A percentile compares a stretch with the other conserved stretches of the same genome.
Conservation (phyloP, 2,113 vertebrate species). For the Climacteris rufus region DNA sequence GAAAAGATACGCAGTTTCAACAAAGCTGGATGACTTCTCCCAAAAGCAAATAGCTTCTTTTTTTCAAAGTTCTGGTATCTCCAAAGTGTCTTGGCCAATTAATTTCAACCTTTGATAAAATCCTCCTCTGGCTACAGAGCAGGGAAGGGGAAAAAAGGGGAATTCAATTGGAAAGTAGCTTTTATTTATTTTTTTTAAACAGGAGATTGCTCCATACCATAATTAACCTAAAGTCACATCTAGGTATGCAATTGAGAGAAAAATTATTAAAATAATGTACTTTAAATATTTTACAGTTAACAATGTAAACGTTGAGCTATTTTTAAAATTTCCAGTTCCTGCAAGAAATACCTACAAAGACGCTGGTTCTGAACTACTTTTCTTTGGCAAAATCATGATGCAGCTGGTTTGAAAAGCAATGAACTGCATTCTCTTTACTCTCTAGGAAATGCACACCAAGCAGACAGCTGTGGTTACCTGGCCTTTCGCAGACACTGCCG, state of each 20-base stretch:
- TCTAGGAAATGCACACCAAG: rapidly evolving
- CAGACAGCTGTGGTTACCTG: slow-evolving; percentile 68
- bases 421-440: neutral
- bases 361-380: neutral
- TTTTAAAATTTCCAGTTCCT: neutral
- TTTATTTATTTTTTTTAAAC: neutral
- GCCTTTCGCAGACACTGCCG: slow-evolving; percentile 90
- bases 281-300: neutral
- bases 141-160: neutral
- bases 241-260: neutral
- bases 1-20: neutral
- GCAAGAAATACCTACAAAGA: neutral
- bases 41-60: slow-evolving; percentile 7
- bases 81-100: slow-evolving; percentile 15
- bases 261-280: neutral
- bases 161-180: neutral
- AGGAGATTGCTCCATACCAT: neutral
- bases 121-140: neutral
- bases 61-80: neutral
- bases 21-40: neutral
- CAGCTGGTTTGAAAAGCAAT: neutral
- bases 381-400: neutral
- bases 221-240: slow-evolving; percentile 20
- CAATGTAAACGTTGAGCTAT: rapidly evolving
- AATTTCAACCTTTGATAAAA: slow-evolving; percentile 33